A percentile compares a stretch with the other conserved stretches of the same genome.
Conservation (phyloP, 1,140 invertebrate species). For the Drosophila melanogaster region Release_6_plus_ISO1_MT NC_004354.4:18193501-18194000, state of each 20-base stretch:
- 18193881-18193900: conserved; percentile 21
- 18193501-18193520: conserved; percentile 58
- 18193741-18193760: conserved; percentile 22
- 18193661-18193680: conserved; percentile 49
- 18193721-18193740: conserved; percentile 55
- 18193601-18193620: conserved; percentile 2
- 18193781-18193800: not conserved
- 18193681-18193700: conserved; percentile 53
- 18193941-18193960: not conserved
- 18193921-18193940: conserved; percentile 11
- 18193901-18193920: not conserved
- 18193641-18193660: conserved; percentile 48
- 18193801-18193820: not conserved
- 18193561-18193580: not conserved
- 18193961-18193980: conserved; percentile 14
- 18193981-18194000: conserved; percentile 6
- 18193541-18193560: not conserved
- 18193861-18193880: conserved; percentile 2
- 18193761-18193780: not conserved
- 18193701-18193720: conserved; percentile 63
- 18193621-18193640: not conserved
- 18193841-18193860: conserved; percentile 1
- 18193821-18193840: not conserved
- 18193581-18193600: not conserved
- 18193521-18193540: conserved; percentile 24